Conservation (phyloP, 2,888 invertebrate genomes). For the Autographa pulchrina region DNA sequence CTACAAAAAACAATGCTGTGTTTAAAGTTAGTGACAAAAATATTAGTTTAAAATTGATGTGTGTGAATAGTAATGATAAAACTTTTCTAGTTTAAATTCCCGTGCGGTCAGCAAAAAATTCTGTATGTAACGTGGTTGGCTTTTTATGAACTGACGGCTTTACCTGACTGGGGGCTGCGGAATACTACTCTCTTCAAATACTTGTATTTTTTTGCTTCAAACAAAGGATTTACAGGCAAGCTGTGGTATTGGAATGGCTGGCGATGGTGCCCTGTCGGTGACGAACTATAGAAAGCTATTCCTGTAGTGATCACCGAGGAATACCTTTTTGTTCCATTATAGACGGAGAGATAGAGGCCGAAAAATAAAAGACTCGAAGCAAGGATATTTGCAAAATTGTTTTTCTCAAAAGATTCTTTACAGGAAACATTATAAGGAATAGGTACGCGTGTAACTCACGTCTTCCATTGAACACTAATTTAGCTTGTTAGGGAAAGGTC, state of each 20-base stretch:
- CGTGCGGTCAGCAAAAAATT: conserved; percentile 60
- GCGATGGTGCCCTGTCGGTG: conserved; percentile 13
- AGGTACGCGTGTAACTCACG: conserved; percentile 28
- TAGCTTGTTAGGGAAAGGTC: conserved; percentile 49
- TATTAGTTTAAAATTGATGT: conserved; percentile 43
- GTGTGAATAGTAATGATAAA: conserved; percentile 40
- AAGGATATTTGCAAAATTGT: conserved; percentile 9
- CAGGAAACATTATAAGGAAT: conserved; percentile 23
- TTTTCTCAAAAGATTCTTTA: conserved; percentile 14
- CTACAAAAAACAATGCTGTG: neutral
- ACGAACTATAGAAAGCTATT: conserved; percentile 10
- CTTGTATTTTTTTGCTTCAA: conserved; percentile 63
- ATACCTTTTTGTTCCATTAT: neutral
- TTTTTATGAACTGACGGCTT: conserved; percentile 64
- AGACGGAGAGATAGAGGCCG: neutral
- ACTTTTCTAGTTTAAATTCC: conserved; percentile 57
- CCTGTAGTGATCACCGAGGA: neutral
- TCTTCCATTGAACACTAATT: conserved; percentile 52
- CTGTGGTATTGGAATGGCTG: conserved; percentile 52
- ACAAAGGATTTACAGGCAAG: conserved; percentile 65
- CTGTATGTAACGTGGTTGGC: conserved; percentile 59
- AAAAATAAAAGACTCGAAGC: neutral
- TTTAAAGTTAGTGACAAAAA: conserved; percentile 24
- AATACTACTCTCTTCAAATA: conserved; percentile 62
- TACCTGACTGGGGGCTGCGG: conserved; percentile 65